Evolutionary conservation across 2,113 vertebrate genomes (phyloP).

Genomic region (Datnioides undecimradiatus): DNA sequence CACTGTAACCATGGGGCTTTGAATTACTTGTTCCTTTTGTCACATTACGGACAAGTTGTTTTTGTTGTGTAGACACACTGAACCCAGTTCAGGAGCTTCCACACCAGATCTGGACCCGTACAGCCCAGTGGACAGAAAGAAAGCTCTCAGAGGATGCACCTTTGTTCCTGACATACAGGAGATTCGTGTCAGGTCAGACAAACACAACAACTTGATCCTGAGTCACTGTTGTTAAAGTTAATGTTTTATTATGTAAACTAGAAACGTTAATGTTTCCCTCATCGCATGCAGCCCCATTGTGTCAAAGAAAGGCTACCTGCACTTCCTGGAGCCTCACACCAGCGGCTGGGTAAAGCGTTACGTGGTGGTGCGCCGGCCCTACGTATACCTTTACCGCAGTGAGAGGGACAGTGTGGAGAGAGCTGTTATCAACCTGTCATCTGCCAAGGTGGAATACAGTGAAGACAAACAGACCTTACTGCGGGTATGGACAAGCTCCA

Average conservation of each 20-base stretch:
- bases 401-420: slow-evolving; percentile 94
- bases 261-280: background rate
- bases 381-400: slow-evolving; percentile 95
- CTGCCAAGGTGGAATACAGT: slow-evolving; percentile 97
- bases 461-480: slow-evolving; percentile 98
- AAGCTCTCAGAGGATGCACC: slow-evolving; percentile 84
- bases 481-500: slow-evolving; percentile 83
- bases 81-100: slow-evolving; percentile 87
- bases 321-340: slow-evolving; percentile 97
- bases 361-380: slow-evolving; percentile 94
- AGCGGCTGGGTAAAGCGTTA: slow-evolving; percentile 96
- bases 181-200: slow-evolving; percentile 92
- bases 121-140: slow-evolving; percentile 88
- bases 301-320: slow-evolving; percentile 97
- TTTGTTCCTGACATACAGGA: slow-evolving; percentile 97
- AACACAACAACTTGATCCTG: background rate
- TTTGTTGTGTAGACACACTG: slow-evolving; percentile 82
- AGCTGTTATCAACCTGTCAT: slow-evolving; percentile 96
- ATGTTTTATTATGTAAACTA: background rate
- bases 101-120: slow-evolving; percentile 91
- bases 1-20: background rate
- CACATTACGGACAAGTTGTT: slow-evolving; percentile 1
- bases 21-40: background rate
- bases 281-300: slow-evolving; percentile 90
- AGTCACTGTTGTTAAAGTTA: background rate